Conservation (phyloP, 2,113 vertebrate genomes). For the Pseudorasbora parva region DNA sequence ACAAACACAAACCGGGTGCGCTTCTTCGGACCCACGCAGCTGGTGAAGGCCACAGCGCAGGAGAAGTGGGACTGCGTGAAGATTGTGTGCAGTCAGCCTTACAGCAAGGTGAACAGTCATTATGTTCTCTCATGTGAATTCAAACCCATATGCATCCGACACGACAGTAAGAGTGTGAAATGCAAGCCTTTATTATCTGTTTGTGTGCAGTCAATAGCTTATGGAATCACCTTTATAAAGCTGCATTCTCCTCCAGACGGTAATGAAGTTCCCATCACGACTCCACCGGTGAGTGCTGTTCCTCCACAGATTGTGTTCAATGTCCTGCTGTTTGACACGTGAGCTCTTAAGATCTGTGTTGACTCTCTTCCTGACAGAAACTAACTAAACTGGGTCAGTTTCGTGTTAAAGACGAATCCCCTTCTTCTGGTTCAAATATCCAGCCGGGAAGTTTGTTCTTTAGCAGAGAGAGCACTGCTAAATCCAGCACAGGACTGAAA, state of each 20-base stretch:
- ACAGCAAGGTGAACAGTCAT: conserved; percentile 79
- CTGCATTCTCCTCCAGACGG: conserved; percentile 86
- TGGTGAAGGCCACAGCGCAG: conserved; percentile 82
- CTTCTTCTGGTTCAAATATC: conserved; percentile 67
- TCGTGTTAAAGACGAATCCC: conserved; percentile 85
- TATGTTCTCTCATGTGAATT: not conserved
- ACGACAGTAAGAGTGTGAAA: not conserved
- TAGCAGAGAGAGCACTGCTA: conserved; percentile 74
- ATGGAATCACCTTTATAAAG: conserved; percentile 85
- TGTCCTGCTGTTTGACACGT: not conserved
- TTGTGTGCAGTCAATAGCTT: conserved; percentile 77
- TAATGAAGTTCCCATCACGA: conserved; percentile 66
- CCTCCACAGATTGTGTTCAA: not conserved
- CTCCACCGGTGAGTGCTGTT: conserved; percentile 76
- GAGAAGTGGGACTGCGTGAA: conserved; percentile 90
- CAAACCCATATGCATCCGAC: not conserved
- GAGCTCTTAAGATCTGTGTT: not conserved
- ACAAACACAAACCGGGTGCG: conserved; percentile 83
- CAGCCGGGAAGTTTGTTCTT: conserved; percentile 88
- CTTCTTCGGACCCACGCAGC: conserved; percentile 82
- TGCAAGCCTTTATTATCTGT: conserved; percentile 23
- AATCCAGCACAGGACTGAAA: conserved; percentile 69
- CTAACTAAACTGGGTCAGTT: conserved; percentile 90
- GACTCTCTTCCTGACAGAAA: conserved; percentile 72
- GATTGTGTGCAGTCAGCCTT: conserved; percentile 88